These are phyloP conservation scores for Chrysomallon squamiferum DNA, from an alignment of 1,140 invertebrate species.

Conservation along the genomic window DNA sequence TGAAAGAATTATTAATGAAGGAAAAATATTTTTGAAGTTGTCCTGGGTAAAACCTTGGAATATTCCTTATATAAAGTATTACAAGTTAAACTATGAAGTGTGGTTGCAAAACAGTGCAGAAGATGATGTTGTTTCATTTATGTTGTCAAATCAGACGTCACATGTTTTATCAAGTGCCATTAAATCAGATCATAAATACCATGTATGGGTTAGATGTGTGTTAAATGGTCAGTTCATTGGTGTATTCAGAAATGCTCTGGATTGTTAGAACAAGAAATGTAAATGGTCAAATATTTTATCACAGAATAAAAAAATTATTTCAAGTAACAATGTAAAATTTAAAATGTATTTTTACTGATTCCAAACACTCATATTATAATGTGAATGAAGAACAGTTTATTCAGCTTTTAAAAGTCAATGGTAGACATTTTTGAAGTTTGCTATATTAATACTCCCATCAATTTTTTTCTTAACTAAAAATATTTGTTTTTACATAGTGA, in stretches of 20 bases:
- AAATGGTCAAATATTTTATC: no score
- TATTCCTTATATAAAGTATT: conserved; percentile 16
- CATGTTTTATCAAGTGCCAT: neutral
- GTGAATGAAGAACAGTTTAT: no score
- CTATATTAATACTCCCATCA: no score
- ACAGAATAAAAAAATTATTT: no score
- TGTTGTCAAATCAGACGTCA: neutral
- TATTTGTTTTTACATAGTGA: no score
- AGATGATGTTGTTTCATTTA: neutral
- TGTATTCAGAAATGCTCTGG: conserved; percentile 11
- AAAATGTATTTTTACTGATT: no score
- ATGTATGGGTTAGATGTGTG: conserved; percentile 23
- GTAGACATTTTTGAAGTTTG: no score
- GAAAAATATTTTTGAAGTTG: conserved; percentile 1
- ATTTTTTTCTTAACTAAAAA: no score
- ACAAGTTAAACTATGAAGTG: conserved; percentile 35
- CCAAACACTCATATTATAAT: no score
- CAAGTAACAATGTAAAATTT: no score
- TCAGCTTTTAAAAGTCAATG: no score
- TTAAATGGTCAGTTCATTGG: conserved; percentile 15
- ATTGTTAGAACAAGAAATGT: neutral
- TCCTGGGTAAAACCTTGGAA: conserved; percentile 38
- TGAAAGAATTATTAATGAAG: neutral
- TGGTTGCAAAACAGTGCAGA: conserved; percentile 22
- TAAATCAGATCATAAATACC: conserved; percentile 2